Evolutionary conservation across 2,888 invertebrate species (phyloP), one percentile per base, ranked within the genome.

Genomic region (Drosophila atripex): DNA sequence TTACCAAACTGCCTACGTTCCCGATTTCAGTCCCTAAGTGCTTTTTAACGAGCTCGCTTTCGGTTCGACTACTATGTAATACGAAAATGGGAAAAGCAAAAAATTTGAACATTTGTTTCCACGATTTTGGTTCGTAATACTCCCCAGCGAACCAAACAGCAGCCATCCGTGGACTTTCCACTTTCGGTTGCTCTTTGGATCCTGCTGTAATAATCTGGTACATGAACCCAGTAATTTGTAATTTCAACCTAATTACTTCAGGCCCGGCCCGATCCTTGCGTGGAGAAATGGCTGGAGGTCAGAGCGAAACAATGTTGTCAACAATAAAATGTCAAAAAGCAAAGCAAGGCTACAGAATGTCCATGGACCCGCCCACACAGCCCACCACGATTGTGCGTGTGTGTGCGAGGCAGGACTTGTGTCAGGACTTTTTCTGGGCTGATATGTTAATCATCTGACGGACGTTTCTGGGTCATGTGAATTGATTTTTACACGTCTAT

Each of bases 231-330:
- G 87, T 87, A 86, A 88, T 86, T 86, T 86, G 88, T 88, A 88
- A 88, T 82, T 86, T 88, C 88, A 88, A 83, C 86, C 88, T 86
- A 88, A 88, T 88, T 88, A 85, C 80, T 86, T 80, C 70, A 66
- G 63, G 46, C 63, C 43, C 54, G 32, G 16, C n/a, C 35, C 35
- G 35, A 35, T 14, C 35, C 35, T 11, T 16, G 30, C 16, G 30
- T 45, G 43, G n/a, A 16, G 21, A 21, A 12, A 38, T 28, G 56
- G 51, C 50, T 43, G 58, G 14, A 6, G 23, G 14, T 5, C 8
- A n/a, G 8, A 70, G 60, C 60, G 60, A 85, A 87, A 85, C 88
- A 76, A 74, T 78, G 79, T 82, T 76, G 77, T 72, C 68, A 71
- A 61, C 77, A 73, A 75, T 86, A 86, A 84, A 86, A 84, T 86